Evolutionary conservation across 2,113 vertebrate genomes (phyloP).

Genomic region (Pelusios castaneus): DNA sequence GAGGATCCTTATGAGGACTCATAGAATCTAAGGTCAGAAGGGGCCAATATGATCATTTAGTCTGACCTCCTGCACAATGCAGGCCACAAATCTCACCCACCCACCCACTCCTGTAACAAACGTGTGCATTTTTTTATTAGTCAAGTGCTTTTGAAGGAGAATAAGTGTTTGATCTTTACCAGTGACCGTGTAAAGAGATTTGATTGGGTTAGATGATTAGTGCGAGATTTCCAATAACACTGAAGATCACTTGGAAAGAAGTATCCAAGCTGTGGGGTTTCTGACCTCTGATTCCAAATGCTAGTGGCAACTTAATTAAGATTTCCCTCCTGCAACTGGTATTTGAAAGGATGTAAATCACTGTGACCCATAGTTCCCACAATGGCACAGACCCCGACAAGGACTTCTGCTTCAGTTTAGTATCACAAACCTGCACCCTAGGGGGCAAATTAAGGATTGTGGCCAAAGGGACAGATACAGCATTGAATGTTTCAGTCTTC

Average conservation of each 20-base stretch:
- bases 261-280: neutral
- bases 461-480: neutral
- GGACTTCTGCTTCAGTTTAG: neutral
- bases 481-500: neutral
- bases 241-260: neutral
- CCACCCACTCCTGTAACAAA: too few species aligned
- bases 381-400: neutral
- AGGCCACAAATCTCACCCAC: too few species aligned
- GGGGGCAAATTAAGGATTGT: neutral
- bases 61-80: too few species aligned
- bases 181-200: neutral
- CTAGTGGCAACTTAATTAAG: neutral
- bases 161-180: neutral
- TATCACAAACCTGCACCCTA: too few species aligned
- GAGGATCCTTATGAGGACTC: neutral
- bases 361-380: neutral
- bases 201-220: neutral
- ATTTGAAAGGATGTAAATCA: neutral
- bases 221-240: neutral
- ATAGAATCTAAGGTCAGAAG: too few species aligned
- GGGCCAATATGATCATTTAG: too few species aligned
- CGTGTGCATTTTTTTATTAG: neutral
- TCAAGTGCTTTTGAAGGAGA: neutral
- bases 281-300: neutral
- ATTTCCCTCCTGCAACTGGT: neutral